Conservation (phyloP, 2,888 invertebrate species). For the Pristionchus japonicus region DNA sequence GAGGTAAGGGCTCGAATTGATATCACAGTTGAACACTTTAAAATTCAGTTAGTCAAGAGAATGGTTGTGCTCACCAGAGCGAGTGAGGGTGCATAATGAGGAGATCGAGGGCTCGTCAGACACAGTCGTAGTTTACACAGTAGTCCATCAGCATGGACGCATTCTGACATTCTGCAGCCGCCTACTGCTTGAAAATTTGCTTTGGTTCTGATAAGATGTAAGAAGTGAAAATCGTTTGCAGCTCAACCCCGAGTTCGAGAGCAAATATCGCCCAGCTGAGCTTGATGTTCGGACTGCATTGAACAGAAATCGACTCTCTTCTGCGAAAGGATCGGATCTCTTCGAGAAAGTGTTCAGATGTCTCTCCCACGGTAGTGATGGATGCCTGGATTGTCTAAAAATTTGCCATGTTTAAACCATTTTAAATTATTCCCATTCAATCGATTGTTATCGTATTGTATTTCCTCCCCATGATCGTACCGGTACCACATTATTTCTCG, state of each 20-base stretch:
- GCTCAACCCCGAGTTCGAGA: background rate
- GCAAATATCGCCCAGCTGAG: background rate
- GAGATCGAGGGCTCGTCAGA: too few relatives aligned
- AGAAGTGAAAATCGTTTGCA: background rate
- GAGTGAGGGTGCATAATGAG: too few relatives aligned
- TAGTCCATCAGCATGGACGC: too few relatives aligned
- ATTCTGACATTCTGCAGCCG: too few relatives aligned
- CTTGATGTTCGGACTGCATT: background rate
- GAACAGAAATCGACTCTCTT: background rate
- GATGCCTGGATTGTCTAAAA: background rate
- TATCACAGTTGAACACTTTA: too few relatives aligned
- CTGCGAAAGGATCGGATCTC: background rate
- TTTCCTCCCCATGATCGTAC: background rate
- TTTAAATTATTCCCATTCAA: background rate
- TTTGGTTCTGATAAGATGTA: background rate
- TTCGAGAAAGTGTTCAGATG: conserved; percentile 2
- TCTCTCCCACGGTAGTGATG: background rate
- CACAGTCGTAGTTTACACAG: too few relatives aligned
- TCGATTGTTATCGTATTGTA: background rate
- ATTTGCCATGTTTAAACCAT: background rate
- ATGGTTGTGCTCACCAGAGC: too few relatives aligned
- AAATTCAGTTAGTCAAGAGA: too few relatives aligned
- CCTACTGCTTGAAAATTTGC: background rate
- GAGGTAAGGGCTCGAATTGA: background rate
- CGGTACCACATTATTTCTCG: background rate